Evolutionary conservation across 2,888 invertebrate species (phyloP), one percentile per base, ranked within the genome.

Genomic region (Heliothis peltigera): DNA sequence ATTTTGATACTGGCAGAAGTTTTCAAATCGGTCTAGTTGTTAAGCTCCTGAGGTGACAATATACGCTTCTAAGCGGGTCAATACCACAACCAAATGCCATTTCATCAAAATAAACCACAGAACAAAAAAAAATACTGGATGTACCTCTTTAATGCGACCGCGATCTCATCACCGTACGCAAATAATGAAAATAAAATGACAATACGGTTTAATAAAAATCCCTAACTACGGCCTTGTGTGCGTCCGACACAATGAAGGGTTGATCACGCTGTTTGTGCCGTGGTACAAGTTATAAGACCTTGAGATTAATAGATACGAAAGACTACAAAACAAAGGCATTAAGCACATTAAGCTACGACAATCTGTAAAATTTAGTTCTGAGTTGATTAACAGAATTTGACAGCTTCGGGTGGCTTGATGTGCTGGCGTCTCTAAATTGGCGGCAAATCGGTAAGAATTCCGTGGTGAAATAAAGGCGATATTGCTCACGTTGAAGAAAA

Each of bases 131-230:
- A 32, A 4, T 18, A 19, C 28, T 47, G 4, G 8, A 12, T 49
- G 39, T 39, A 2, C 32, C 32, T 46, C 28, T 55, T 46, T 19
- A 42, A 70, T 75, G 58, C 64, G 67, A 55, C 64, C 44, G 47
- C 44, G 46, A 49, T 22, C 55, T 81, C 67, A 65, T 72, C 53
- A 59, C 22, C 12, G 63, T 57, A 42, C 66, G 57, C 52, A 43
- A 69, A 78, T 76, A 81, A 75, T 77, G 77, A 78, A 80, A 82
- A 84, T 81, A 79, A 83, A 81, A 87, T 83, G 79, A 87, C 86
- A 86, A 87, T 87, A 82, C 81, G 80, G 77, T 81, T 82, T 79
- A 80, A 85, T 84, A 87, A 87, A 84, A 84, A 83, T 81, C 73
- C 75, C 77, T 75, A 70, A 72, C 77, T 80, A 73, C 65, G 74